A percentile compares a stretch with the other conserved stretches of the same genome.
Evolutionary conservation across 2,797 vertebrate species (phyloP).

Genomic region (Glyptemys insculpta): DNA sequence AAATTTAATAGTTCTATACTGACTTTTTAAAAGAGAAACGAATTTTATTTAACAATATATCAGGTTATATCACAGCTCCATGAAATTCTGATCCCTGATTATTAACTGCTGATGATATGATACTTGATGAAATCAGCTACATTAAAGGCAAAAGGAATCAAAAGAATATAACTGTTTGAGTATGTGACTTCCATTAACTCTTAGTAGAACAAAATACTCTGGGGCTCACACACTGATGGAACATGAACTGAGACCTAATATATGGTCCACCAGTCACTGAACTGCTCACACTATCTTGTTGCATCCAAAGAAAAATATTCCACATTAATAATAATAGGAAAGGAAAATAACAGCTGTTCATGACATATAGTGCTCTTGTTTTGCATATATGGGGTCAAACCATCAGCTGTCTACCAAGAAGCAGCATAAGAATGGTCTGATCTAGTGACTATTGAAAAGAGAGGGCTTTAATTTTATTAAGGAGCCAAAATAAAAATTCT

Average conservation of each 20-base stretch:
- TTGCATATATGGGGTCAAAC: not conserved
- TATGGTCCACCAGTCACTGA: not conserved
- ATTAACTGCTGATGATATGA: not conserved
- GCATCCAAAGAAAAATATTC: conserved; percentile 13
- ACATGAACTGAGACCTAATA: not conserved
- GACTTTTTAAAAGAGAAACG: conserved; percentile 12
- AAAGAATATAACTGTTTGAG: not conserved
- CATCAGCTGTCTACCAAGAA: not conserved
- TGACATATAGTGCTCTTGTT: not conserved
- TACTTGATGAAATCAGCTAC: not conserved
- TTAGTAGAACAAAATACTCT: fast-evolving
- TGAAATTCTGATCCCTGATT: not conserved
- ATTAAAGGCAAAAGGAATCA: not conserved
- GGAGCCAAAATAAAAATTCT: not conserved
- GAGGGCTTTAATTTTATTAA: conserved; percentile 6
- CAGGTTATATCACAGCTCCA: not conserved
- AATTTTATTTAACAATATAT: conserved; percentile 4
- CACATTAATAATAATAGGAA: conserved; percentile 5
- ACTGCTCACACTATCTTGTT: conserved; percentile 17
- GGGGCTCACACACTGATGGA: not conserved
- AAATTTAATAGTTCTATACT: conserved; percentile 21
- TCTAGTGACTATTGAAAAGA: not conserved
- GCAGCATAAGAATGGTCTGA: not conserved
- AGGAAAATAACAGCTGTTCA: conserved; percentile 16
- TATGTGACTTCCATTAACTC: not conserved